Base-by-base conservation (phyloP, 2,797 vertebrate genomes). In the Myotis planiceps region DNA sequence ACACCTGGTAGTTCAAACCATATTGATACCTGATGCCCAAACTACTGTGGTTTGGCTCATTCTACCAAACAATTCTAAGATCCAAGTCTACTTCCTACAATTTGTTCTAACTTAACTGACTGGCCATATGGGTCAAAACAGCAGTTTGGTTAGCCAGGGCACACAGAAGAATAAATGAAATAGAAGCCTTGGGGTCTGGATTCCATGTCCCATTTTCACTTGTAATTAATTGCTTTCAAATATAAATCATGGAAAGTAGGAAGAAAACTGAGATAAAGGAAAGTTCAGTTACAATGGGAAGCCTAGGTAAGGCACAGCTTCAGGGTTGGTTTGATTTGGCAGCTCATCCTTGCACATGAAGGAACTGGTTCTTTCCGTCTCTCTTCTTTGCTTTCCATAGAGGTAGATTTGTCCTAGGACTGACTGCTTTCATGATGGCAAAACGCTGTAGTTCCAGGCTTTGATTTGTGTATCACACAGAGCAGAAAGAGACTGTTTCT, bases 281-380 rank as follows among this genome's bases (percentile, higher is more conserved):
- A 19, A 37, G 42, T 51, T 63, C 6, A n/a, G 0, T 94, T 49
- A 9, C 4, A 21, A 55, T 39, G 58, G 79, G 49, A 79, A 93
- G n/a, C 4, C 6, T 39, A 0, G 3, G 1, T 1, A 66, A 85
- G 23, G 7, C 3, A 45, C 3, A 49, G 68, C 42, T 88, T n/a
- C n/a, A n/a, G 39, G 23, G 1, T 0, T 63, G 10, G 34, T 51
- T 71, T 75, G 81, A 32, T 37, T 21, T 5, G 27, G 42, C 27
- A 74, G 23, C 9, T 74, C 12, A 27, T 21, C 9, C 9, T 47
- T 5, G 0, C 32, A 0, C 23, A 0, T 8, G 5, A 68, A 51
- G 39, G 0, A 9, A 19, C 5, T 34, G 8, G 9, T 69, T 29
- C 9, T 83, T 27, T 32, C 18, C 53, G 0, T 12, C 8, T 37